phyloP scores from a whole-genome alignment of 2,888 invertebrate genomes.

The Therioaphis trifolii region DNA sequence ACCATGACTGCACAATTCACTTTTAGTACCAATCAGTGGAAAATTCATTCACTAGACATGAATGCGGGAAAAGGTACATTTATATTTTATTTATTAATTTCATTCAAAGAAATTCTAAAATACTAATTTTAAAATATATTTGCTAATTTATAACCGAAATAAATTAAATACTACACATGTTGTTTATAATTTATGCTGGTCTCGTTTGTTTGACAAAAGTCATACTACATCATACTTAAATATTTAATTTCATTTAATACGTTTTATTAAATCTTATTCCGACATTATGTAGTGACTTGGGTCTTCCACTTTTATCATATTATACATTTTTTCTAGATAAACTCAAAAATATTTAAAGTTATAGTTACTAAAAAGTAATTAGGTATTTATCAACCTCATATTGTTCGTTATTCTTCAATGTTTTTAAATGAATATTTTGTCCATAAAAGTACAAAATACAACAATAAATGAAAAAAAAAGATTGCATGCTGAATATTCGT shows the following conservation, averaged over 20 bases:
- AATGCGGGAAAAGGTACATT: neutral
- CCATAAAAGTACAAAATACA: no score
- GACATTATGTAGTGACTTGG: neutral
- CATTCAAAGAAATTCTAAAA: neutral
- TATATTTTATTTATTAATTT: slow-evolving; percentile 9
- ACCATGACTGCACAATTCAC: no score
- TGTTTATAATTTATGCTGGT: slow-evolving; percentile 13
- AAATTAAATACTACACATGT: neutral
- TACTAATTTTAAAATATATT: slow-evolving; percentile 21
- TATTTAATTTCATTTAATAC: neutral
- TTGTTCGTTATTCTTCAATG: no score
- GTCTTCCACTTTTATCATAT: neutral
- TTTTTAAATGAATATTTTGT: no score
- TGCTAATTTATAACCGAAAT: neutral
- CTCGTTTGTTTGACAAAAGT: slow-evolving; percentile 25
- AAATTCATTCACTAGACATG: no score
- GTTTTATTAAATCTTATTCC: slow-evolving; percentile 9
- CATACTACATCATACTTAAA: slow-evolving; percentile 12
- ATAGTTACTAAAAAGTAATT: no score
- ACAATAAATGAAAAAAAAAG: no score
- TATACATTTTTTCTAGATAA: no score
- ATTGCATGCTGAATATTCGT: no score
- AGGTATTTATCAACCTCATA: no score
- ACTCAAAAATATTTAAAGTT: no score
- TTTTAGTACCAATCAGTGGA: no score